A percentile compares a stretch with the other conserved stretches of the same genome.
Evolutionary conservation across 2,797 vertebrate species (phyloP).

Genomic region (Pelobates cultripes): DNA sequence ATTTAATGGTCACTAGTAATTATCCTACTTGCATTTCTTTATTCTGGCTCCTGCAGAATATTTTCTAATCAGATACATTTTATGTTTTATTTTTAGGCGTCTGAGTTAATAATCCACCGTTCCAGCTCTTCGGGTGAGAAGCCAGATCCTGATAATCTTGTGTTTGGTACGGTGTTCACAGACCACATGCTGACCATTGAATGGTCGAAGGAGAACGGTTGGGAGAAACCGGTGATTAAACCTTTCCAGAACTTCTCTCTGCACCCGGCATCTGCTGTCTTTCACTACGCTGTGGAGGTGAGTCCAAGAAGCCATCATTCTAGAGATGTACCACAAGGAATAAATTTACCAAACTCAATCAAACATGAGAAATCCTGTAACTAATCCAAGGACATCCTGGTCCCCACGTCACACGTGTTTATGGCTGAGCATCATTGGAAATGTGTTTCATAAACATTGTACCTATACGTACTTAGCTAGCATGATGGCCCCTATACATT

Average conservation of each 20-base stretch:
- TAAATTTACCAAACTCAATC: no score
- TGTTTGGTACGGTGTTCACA: slow-evolving; percentile 85
- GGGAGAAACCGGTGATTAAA: slow-evolving; percentile 83
- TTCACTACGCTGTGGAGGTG: slow-evolving; percentile 88
- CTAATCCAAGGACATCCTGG: no score
- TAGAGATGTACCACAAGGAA: no score
- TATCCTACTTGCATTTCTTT: not conserved
- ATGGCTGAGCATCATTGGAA: no score
- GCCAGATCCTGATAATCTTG: slow-evolving; percentile 68
- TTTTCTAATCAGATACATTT: not conserved
- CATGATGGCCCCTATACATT: no score
- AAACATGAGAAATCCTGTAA: no score
- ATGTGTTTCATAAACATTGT: no score
- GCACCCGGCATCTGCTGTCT: slow-evolving; percentile 79
- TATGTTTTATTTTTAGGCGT: slow-evolving; percentile 69
- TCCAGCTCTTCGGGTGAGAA: slow-evolving; percentile 72
- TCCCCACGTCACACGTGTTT: no score
- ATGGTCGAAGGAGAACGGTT: slow-evolving; percentile 82
- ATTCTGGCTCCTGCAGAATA: no score
- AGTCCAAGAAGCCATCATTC: slow-evolving; percentile 16
- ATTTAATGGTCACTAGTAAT: not conserved
- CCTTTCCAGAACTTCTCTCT: slow-evolving; percentile 83
- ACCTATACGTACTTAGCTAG: no score
- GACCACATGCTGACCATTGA: slow-evolving; percentile 90
- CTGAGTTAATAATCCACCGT: slow-evolving; percentile 79